A percentile compares a stretch with the other conserved stretches of the same genome.
Conservation (phyloP, 2,113 vertebrate genomes). For the Onychostoma macrolepis region DNA sequence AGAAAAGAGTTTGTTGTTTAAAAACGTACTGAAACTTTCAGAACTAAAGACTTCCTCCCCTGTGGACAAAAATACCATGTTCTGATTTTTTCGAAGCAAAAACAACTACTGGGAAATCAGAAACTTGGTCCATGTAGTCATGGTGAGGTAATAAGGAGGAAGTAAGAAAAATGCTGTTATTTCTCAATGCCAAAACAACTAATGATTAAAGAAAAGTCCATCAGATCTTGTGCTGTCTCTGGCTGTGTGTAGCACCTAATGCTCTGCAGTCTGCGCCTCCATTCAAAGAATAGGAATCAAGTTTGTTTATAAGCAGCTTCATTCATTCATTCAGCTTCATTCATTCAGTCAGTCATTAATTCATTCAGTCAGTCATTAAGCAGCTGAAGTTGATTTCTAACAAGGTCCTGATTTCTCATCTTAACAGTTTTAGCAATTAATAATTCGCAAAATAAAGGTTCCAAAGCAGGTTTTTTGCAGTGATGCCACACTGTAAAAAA, state of each 20-base stretch:
- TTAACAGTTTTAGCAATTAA: neutral
- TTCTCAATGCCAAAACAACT: neutral
- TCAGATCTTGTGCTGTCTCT: neutral
- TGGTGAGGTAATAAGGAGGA: neutral
- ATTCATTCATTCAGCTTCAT: too few relatives aligned
- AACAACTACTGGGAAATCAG: neutral
- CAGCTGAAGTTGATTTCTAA: too few relatives aligned
- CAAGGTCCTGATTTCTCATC: too few relatives aligned
- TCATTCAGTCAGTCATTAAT: too few relatives aligned
- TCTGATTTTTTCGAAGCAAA: neutral
- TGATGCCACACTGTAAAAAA: too few relatives aligned
- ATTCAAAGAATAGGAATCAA: neutral
- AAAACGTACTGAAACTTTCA: neutral
- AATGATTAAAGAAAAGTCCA: neutral
- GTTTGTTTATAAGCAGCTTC: too few relatives aligned
- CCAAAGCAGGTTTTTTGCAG: neutral
- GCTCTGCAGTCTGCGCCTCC: neutral
- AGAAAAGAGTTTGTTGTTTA: neutral
- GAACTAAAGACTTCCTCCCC: neutral
- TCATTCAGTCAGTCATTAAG: too few relatives aligned
- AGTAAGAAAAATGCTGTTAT: neutral
- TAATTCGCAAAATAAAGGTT: neutral
- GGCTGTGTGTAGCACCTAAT: neutral
- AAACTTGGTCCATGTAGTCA: neutral
- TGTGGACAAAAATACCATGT: neutral